Conservation (phyloP, 2,888 invertebrate genomes). For the Diadegma fenestrale region DNA sequence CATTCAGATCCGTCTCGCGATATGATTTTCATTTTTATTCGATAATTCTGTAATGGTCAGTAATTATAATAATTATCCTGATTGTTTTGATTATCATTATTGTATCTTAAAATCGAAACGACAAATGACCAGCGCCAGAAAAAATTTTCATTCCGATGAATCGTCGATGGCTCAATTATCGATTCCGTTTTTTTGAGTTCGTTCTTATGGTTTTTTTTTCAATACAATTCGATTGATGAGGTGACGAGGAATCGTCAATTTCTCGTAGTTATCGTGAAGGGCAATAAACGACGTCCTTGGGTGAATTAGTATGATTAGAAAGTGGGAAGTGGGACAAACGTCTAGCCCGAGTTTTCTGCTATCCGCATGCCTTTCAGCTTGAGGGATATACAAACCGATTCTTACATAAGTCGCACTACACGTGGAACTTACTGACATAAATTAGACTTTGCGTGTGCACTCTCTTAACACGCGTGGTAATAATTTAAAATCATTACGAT, state of each 20-base stretch:
- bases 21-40: neutral
- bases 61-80: neutral
- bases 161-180: neutral
- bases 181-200: neutral
- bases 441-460: conserved; percentile 12
- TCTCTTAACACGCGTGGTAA: conserved; percentile 34
- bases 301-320: conserved; percentile 81
- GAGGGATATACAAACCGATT: conserved; percentile 75
- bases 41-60: neutral
- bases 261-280: conserved; percentile 2
- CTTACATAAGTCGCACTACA: conserved; percentile 71
- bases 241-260: neutral
- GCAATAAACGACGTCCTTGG: conserved; percentile 56
- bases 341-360: conserved; percentile 15
- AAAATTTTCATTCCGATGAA: neutral
- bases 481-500: conserved; percentile 37
- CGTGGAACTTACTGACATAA: conserved; percentile 45
- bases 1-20: conserved; percentile 3
- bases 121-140: neutral
- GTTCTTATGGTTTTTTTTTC: neutral
- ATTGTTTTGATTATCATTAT: neutral
- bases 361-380: conserved; percentile 52
- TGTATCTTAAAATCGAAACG: neutral
- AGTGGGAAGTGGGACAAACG: conserved; percentile 82
- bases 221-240: neutral